Conservation (phyloP, 2,113 vertebrate genomes). For the Salvelinus fontinalis region DNA sequence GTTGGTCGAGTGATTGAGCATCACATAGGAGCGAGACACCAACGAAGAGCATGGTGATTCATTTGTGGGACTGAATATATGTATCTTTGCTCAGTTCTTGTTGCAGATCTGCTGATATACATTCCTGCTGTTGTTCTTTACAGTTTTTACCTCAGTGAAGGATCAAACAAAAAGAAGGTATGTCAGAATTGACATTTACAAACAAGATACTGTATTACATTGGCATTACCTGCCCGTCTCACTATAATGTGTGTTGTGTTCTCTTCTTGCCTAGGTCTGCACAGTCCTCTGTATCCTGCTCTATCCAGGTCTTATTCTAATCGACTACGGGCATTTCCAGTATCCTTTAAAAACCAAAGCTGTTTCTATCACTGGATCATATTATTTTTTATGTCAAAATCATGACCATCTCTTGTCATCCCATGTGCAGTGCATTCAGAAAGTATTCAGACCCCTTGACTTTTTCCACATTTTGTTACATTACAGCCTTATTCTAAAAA, state of each 20-base stretch:
- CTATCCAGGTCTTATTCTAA: constrained; percentile 94
- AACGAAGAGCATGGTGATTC: too few relatives aligned
- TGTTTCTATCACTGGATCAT: background rate
- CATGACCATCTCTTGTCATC: background rate
- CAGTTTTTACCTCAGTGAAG: constrained; percentile 83
- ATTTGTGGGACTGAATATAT: background rate
- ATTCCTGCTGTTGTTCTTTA: constrained; percentile 91
- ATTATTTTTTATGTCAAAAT: background rate
- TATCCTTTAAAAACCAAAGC: constrained; percentile 81
- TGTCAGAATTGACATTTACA: constrained; percentile 10
- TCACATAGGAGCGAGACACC: too few relatives aligned
- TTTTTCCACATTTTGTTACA: too few relatives aligned
- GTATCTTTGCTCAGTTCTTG: constrained; percentile 77
- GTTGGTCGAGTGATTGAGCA: too few relatives aligned
- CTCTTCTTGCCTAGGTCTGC: constrained; percentile 73
- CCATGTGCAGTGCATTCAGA: too few relatives aligned
- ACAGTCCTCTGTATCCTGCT: constrained; percentile 84
- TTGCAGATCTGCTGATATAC: constrained; percentile 89
- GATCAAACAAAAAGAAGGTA: constrained; percentile 86
- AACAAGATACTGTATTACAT: background rate
- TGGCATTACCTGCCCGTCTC: background rate
- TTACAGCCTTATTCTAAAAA: too few relatives aligned
- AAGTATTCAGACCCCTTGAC: too few relatives aligned
- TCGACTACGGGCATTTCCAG: constrained; percentile 98
- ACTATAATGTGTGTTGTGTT: background rate